These are phyloP conservation scores for Dermochelys coriacea DNA, from an alignment of 2,797 vertebrate species.

Conservation along the genomic window DNA sequence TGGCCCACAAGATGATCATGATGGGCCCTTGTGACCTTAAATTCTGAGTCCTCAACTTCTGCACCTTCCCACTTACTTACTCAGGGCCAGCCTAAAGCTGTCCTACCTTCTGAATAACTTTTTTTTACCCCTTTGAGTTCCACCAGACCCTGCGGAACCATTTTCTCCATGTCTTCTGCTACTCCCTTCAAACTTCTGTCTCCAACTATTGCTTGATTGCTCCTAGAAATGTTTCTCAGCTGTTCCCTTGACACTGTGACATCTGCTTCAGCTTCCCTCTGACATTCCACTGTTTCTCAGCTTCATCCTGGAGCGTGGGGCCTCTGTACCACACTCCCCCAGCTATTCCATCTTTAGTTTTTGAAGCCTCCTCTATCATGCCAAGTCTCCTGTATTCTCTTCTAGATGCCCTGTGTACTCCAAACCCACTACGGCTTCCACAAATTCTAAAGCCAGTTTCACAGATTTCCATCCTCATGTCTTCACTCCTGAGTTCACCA, in stretches of 20 bases:
- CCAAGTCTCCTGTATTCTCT: not conserved
- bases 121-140: not conserved
- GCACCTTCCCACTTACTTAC: not conserved
- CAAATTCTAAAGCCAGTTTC: not conserved
- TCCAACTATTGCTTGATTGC: not conserved
- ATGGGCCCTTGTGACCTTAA: not conserved
- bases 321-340: not conserved
- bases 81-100: not conserved
- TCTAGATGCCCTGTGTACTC: not conserved
- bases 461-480: rapidly evolving
- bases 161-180: not conserved
- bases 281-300: not conserved
- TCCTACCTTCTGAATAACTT: not conserved
- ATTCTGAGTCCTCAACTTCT: not conserved
- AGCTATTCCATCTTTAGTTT: not conserved
- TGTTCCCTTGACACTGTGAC: not conserved
- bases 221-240: not conserved
- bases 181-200: not conserved
- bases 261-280: not conserved
- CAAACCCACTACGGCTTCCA: not conserved
- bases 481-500: not conserved
- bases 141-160: not conserved
- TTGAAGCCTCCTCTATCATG: not conserved
- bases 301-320: not conserved
- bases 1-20: not conserved